Evolutionary conservation across 2,888 invertebrate species (phyloP), one percentile per base, ranked within the genome.

Genomic region (Cephus sareptanus): DNA sequence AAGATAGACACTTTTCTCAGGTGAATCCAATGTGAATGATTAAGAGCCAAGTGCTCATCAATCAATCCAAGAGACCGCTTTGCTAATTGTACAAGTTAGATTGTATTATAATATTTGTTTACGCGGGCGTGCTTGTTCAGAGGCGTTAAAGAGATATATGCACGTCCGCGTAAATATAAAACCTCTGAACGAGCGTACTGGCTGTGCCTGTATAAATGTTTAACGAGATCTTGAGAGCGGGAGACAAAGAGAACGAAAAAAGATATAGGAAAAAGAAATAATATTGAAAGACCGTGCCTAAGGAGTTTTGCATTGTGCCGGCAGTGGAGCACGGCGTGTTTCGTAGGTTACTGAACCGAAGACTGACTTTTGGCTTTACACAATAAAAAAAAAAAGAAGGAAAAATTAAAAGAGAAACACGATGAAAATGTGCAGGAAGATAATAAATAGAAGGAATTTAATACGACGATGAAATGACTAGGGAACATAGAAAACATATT

Each of bases 361-460:
- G 84, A 84, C 87, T 85, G 85, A 87, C 80, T 83, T 83, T 84
- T 82, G 85, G 82, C 81, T 87, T 85, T 83, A 84, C 83, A 74
- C 30, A 71, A 35, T n/a, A 31, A 77, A 77, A 80, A 74, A 69
- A 71, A 31, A 76, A 76, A 80, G 71, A 56, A 75, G 73, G 3
- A 35, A 35, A 80, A 71, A 75, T 73, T 33, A 40, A 40, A 40
- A 15, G 15, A 40, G 40, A 15, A 40, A 40, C 40, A 15, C 40
- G 15, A 40, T 40, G 40, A 15, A 15, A 40, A 40, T 40, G 40
- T 40, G 40, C 40, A 40, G 15, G 40, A 40, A 40, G 40, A 40
- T 15, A 40, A 40, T 15, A 40, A 40, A 40, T 15, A 15, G 40
- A 40, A 40, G 40, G 40, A 2, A 40, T 40, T 40, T 15, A 15